Base-by-base conservation (phyloP, 2,888 invertebrate genomes). In the Dicranocentrus wangi region DNA sequence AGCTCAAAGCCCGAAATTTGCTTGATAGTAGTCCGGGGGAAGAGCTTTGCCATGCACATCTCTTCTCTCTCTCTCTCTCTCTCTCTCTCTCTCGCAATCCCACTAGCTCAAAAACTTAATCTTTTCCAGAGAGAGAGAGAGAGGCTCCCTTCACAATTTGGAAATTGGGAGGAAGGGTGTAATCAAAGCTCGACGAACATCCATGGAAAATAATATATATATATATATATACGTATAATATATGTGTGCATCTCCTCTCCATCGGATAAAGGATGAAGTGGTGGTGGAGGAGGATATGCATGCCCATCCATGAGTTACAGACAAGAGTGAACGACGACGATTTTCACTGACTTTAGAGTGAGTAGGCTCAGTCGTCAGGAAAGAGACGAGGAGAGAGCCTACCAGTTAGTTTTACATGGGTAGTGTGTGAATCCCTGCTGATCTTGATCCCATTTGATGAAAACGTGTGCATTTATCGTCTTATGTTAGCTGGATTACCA, bases 401-500 rank as follows among this genome's bases (percentile, higher is more conserved):
- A 39, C 7, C 39, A 39, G 13, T 39, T 39, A 8, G 13, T 8
- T 39, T 39, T 39, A 39, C 39, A 8, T 39, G 39, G n/a, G n/a
- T n/a, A n/a, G n/a, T n/a, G n/a, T n/a, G n/a, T n/a, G n/a, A 5
- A 43, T 75, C 70, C 69, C 81, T 39, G 63, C 75, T 81, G 81
- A 81, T 73, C 69, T 81, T 75, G 81, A 81, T 81, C 81, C 81
- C 69, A 81, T 81, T 81, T 81, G 72, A 72, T 63, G 63, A 75
- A 55, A 69, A 39, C 43, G 15, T 47, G 3, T 39, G 39, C 39
- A 39, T 51, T 8, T 28, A 32, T 61, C 61, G 5, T 42, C 42
- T 28, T 63, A 42, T 21, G n/a, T 42, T 42, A 61, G 61, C 13
- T n/a, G 10, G 63, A 63, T 63, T 63, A 42, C 21, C 63, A 42